Conservation (phyloP, 1,140 invertebrate species). For the Metaphire vulgaris region DNA sequence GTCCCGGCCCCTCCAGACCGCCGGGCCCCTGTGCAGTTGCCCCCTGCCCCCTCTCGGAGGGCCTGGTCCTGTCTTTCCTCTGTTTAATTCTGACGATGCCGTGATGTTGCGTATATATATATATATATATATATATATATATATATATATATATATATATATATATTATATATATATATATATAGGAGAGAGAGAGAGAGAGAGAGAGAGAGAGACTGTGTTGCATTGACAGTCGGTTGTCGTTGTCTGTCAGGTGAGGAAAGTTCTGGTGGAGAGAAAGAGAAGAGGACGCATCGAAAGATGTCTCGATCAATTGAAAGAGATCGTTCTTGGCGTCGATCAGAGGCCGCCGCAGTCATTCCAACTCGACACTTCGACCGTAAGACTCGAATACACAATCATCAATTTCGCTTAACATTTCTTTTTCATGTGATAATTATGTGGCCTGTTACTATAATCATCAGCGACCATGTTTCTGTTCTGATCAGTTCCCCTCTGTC, state of each 20-base stretch:
- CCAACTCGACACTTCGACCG: no score
- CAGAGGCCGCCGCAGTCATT: not conserved
- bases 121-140: slow-evolving; percentile 4
- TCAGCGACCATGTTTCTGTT: no score
- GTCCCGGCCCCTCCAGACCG: no score
- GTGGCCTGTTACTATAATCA: no score
- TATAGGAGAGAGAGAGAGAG: not conserved
- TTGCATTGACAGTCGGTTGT: not conserved
- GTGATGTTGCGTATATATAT: not conserved
- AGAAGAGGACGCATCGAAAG: not conserved
- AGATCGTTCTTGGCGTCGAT: not conserved
- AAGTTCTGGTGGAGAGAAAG: not conserved
- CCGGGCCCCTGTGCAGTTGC: no score
- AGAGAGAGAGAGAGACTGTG: not conserved
- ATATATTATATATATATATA: slow-evolving; percentile 1
- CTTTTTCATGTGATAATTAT: no score
- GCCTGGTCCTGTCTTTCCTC: no score
- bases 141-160: slow-evolving; percentile 1
- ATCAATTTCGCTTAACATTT: no score
- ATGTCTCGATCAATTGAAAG: not conserved
- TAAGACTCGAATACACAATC: no score
- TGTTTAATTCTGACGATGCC: no score
- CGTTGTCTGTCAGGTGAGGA: not conserved
- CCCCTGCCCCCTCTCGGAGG: no score
- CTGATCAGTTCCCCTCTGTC: no score